Evolutionary conservation across 2,113 vertebrate genomes (phyloP).

Genomic region (Arvicanthis niloticus): DNA sequence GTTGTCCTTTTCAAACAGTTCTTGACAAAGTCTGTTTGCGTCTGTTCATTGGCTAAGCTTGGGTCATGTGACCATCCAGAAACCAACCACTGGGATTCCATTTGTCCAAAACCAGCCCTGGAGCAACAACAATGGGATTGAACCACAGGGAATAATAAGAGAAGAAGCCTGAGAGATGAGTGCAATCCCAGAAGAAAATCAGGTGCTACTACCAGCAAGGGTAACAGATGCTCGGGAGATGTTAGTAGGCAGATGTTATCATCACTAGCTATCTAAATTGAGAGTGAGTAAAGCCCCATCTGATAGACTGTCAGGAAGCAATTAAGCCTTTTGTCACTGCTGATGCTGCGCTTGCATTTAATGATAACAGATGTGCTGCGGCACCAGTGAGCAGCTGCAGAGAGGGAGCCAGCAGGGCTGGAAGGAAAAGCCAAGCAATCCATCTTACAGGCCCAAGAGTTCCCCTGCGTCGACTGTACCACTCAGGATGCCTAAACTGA

Average conservation of each 20-base stretch:
- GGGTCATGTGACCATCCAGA: neutral
- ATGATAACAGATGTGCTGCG: constrained; percentile 8
- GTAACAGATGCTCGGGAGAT: neutral
- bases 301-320: neutral
- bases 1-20: neutral
- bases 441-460: neutral
- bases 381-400: neutral
- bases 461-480: neutral
- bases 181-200: neutral
- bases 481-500: neutral
- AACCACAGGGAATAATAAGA: neutral
- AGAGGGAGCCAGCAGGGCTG: neutral
- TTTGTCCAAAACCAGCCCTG: neutral
- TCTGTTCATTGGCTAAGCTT: neutral
- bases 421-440: neutral
- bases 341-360: neutral
- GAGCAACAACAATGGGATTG: neutral
- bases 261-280: neutral
- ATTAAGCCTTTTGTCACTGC: constrained; percentile 25
- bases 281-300: neutral
- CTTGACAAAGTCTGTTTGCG: neutral
- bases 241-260: neutral
- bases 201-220: neutral
- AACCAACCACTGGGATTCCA: neutral
- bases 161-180: neutral